Evolutionary conservation across 1,140 invertebrate genomes (phyloP), one percentile per base, ranked within the genome.

Genomic region (Lordiphosa clarofinis): DNA sequence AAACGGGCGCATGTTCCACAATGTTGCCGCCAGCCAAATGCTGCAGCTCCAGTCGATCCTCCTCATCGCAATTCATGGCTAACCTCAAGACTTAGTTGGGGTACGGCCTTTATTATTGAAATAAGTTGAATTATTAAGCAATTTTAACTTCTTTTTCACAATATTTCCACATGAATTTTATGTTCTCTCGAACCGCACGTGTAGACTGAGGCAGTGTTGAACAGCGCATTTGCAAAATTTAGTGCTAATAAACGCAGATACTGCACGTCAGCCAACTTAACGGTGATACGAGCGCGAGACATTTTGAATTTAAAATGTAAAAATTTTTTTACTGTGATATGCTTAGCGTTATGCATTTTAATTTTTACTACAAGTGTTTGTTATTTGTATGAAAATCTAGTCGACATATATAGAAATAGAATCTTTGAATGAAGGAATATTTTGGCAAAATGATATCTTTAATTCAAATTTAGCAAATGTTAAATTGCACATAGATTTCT

Each of bases 1-100:
- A 94, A 21, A 93, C 53, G 11, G 93, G 92, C 12, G 90, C 84
- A 81, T 91, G 89, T 70, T 91, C 89, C 13, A 93, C 90, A 63
- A 94, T 90, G 75, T 90, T 92, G 47, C 92, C 93, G 48, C 93
- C 93, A 24, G 88, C 79, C 63, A 89, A 67, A 55, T 56, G 90
- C 90, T 89, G 90, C 90, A 88, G 65, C 63, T 88, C 58, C 44
- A 88, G 56, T 12, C 49, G 58, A 44, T 87, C 82, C 12, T 73
- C 76, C 19, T 87, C 71, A 33, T 75, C 71, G 21, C 75, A 84
- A 60, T 73, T 74, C 84, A 87, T 87, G 58, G 33, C 57, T 71
- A 21, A 50, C 11, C 9, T 24, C 19, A 9, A 31, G 28, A 31
- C 28, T 31, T 31, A 11, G n/a, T 15, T 13, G 43, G 21, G 12